Evolutionary conservation across 30 jellyfish, hydroid and myxozoan species (phyloP).

Genomic region (Turritopsis rubra): DNA sequence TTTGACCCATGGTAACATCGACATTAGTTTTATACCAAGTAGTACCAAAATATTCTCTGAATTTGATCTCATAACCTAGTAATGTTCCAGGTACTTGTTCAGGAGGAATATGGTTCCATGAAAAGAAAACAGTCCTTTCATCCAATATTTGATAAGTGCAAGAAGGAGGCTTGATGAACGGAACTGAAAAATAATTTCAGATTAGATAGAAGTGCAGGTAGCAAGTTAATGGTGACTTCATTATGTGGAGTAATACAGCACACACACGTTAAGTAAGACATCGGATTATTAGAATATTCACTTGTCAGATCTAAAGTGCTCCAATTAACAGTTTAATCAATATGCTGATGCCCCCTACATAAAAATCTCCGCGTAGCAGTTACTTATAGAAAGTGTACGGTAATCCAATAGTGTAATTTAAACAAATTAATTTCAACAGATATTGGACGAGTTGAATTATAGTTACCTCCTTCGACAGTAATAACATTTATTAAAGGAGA

Average conservation of each 20-base stretch:
- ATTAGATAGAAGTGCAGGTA: not conserved
- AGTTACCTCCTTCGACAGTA: constrained; percentile 23
- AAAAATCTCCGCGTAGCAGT: too few species aligned
- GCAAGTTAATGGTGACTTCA: too few species aligned
- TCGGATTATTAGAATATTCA: too few species aligned
- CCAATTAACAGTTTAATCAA: too few species aligned
- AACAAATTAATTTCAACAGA: not conserved
- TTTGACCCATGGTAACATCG: constrained; percentile 5
- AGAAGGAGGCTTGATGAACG: constrained; percentile 14
- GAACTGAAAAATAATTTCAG: not conserved
- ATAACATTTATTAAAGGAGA: not conserved
- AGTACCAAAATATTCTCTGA: not conserved
- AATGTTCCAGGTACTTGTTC: constrained; percentile 17
- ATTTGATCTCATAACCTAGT: constrained; percentile 18
- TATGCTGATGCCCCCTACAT: too few species aligned
- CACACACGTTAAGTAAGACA: too few species aligned
- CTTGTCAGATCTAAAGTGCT: too few species aligned
- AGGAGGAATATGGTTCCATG: constrained; percentile 20
- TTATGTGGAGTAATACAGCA: too few species aligned
- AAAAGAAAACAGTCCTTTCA: constrained; percentile 12
- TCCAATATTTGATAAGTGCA: constrained; percentile 13
- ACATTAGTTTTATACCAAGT: not conserved
- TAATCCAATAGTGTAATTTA: too few species aligned
- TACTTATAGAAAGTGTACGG: too few species aligned
- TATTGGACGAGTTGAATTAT: not conserved